Evolutionary conservation across 2,888 invertebrate species (phyloP).

Genomic region (Piscicola geometra): DNA sequence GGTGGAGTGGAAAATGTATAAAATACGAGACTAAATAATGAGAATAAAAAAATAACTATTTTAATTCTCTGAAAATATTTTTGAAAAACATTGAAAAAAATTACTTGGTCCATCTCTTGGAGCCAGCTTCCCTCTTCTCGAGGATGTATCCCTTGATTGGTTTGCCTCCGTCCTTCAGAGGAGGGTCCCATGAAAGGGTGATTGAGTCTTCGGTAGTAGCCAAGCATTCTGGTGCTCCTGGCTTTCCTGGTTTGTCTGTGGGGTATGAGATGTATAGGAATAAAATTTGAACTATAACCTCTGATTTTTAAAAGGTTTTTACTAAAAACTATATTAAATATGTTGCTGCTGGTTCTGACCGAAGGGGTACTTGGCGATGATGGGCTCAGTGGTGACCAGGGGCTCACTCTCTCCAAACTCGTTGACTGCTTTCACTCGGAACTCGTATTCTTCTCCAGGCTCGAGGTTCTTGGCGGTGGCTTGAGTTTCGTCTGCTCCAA

Average conservation of each 20-base stretch:
- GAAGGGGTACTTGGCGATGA: conserved; percentile 91
- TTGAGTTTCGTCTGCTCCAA: conserved; percentile 41
- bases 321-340: background rate
- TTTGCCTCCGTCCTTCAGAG: conserved; percentile 91
- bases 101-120: conserved; percentile 82
- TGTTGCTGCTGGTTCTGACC: too few species aligned
- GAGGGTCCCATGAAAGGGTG: conserved; percentile 91
- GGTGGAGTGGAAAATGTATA: too few species aligned
- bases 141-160: conserved; percentile 90
- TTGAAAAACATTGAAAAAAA: background rate
- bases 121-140: conserved; percentile 77
- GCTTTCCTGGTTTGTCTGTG: conserved; percentile 77
- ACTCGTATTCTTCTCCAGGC: conserved; percentile 88
- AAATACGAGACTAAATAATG: too few species aligned
- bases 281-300: too few species aligned
- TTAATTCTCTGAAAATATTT: too few species aligned
- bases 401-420: conserved; percentile 95
- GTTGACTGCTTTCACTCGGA: conserved; percentile 96
- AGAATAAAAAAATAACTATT: too few species aligned
- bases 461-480: conserved; percentile 78
- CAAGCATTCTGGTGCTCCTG: conserved; percentile 76
- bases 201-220: conserved; percentile 92
- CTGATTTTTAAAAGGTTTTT: conserved; percentile 11
- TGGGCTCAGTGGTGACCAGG: conserved; percentile 79
- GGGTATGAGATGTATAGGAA: too few species aligned